Evolutionary conservation across 1,140 invertebrate species (phyloP).

Genomic region (Lycorma delicatula): DNA sequence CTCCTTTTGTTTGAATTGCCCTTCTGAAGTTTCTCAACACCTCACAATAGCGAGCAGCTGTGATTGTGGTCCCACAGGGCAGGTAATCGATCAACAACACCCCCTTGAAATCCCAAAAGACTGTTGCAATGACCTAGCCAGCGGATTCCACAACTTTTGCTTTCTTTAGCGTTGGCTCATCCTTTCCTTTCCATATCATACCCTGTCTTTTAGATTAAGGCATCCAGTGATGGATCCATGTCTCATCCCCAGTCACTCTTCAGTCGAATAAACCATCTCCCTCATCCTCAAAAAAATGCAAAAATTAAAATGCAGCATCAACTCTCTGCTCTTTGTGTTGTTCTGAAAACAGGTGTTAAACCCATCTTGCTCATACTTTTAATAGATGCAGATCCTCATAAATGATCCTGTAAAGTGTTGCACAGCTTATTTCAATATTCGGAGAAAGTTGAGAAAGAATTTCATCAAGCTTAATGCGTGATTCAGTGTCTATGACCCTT

Average conservation of each 20-base stretch:
- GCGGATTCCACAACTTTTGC: neutral
- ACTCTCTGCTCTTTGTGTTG: neutral
- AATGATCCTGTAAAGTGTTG: too few species aligned
- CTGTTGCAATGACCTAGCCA: neutral
- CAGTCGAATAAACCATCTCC: too few species aligned
- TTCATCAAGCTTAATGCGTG: too few species aligned
- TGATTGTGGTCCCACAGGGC: neutral
- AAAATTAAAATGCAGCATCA: neutral
- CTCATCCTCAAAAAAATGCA: neutral
- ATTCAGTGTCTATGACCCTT: too few species aligned
- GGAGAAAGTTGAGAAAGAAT: too few species aligned
- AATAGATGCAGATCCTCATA: too few species aligned
- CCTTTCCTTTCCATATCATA: neutral
- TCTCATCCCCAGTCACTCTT: neutral
- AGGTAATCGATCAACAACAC: neutral
- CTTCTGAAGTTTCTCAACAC: neutral
- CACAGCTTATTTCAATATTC: too few species aligned
- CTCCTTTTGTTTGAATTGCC: neutral
- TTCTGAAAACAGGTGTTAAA: neutral
- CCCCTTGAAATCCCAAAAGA: neutral
- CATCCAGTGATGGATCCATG: too few species aligned
- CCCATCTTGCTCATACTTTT: neutral
- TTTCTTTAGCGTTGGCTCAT: conserved; percentile 11
- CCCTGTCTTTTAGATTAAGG: neutral
- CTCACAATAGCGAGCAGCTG: neutral